These are phyloP conservation scores for Mycteria americana DNA, from an alignment of 2,797 vertebrate species.

Conservation along the genomic window DNA sequence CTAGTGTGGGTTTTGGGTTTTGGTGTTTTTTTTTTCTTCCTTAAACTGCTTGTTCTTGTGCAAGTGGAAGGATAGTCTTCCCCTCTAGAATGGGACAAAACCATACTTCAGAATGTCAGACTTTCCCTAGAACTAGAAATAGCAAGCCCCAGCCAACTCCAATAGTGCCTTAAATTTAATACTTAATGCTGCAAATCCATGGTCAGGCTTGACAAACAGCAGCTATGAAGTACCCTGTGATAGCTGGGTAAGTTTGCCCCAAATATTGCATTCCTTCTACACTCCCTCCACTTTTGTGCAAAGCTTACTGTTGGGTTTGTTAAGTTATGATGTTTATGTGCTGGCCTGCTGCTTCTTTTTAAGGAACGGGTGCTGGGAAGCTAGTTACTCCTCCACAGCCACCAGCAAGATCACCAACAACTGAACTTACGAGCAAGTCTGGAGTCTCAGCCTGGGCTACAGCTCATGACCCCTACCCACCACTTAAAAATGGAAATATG, in stretches of 20 bases:
- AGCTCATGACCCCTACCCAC: constrained; percentile 46
- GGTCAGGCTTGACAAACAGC: background rate
- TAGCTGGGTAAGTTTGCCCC: background rate
- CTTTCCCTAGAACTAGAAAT: background rate
- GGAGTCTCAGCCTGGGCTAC: constrained; percentile 76
- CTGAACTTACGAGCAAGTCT: constrained; percentile 88
- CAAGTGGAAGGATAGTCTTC: background rate
- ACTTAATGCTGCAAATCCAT: background rate
- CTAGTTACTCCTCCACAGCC: constrained; percentile 89
- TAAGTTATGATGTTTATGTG: background rate
- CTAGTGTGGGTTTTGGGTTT: background rate
- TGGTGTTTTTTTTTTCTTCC: background rate
- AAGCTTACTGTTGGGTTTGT: background rate
- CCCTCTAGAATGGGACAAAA: background rate
- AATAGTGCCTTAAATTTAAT: background rate
- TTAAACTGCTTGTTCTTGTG: background rate
- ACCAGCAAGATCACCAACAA: constrained; percentile 88
- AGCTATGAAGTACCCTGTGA: background rate
- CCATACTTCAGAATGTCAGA: background rate
- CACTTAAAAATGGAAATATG: constrained; percentile 84
- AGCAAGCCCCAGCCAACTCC: background rate
- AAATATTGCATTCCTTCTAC: background rate
- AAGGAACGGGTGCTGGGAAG: constrained; percentile 77
- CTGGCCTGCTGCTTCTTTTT: background rate
- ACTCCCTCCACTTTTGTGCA: background rate